Conservation (phyloP, 2,113 vertebrate species). For the Clarias batrachus region DNA sequence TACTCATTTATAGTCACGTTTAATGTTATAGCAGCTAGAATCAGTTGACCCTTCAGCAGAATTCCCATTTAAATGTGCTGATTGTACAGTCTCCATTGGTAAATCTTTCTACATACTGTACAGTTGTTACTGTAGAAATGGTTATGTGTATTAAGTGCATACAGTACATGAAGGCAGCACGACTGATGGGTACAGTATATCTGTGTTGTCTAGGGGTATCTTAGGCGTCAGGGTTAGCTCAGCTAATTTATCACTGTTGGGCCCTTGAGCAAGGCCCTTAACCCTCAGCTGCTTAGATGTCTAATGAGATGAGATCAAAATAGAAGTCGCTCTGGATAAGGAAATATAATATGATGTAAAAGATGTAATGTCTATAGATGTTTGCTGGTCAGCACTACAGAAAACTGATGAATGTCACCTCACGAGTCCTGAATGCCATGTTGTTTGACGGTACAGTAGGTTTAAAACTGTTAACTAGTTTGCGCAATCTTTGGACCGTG, state of each 20-base stretch:
- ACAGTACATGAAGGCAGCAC: not conserved
- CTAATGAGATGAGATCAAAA: too few species aligned
- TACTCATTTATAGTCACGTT: not conserved
- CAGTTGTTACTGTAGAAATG: not conserved
- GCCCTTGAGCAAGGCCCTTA: too few species aligned
- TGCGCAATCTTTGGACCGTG: too few species aligned
- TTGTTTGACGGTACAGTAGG: not conserved
- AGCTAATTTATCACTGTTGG: too few species aligned
- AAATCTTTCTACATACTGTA: not conserved
- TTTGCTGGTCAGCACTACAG: not conserved
- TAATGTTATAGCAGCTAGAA: not conserved
- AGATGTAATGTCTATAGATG: too few species aligned
- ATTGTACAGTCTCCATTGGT: not conserved
- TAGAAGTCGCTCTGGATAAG: too few species aligned
- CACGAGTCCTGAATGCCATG: not conserved
- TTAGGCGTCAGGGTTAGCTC: too few species aligned
- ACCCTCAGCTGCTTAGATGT: too few species aligned
- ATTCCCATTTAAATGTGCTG: not conserved
- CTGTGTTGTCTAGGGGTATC: too few species aligned
- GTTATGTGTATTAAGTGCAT: not conserved
- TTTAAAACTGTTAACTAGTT: not conserved
- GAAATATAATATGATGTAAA: too few species aligned
- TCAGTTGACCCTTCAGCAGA: not conserved
- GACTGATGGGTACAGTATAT: not conserved
- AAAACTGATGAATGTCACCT: not conserved